Evolutionary conservation across 2,113 vertebrate genomes (phyloP).

Genomic region (Malurus elegans): DNA sequence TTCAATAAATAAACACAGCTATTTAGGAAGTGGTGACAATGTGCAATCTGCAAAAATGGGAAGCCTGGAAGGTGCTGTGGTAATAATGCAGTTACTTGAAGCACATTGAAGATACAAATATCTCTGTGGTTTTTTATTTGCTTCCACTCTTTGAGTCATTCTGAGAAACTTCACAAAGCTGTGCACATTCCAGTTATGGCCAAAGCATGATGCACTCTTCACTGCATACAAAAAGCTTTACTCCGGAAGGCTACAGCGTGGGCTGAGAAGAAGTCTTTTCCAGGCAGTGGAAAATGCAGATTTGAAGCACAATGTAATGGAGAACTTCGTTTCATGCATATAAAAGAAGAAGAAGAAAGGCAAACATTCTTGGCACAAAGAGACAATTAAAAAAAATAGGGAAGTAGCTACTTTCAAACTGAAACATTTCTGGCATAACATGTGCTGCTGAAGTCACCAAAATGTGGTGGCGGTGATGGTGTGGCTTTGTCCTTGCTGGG

Average conservation of each 20-base stretch:
- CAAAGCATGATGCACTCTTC: not conserved
- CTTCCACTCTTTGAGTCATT: constrained; percentile 75
- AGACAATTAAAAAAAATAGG: constrained; percentile 44
- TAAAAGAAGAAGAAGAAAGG: constrained; percentile 25
- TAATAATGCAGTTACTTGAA: constrained; percentile 92
- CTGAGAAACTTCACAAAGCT: constrained; percentile 75
- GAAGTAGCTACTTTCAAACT: constrained; percentile 16
- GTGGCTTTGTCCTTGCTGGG: not conserved
- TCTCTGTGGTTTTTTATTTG: constrained; percentile 83
- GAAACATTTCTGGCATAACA: constrained; percentile 27
- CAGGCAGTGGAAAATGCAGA: not conserved
- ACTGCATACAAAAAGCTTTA: not conserved
- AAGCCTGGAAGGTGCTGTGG: constrained; percentile 82
- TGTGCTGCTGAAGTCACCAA: constrained; percentile 42
- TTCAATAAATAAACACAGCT: constrained; percentile 80
- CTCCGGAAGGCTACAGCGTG: not conserved
- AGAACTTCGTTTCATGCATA: not conserved
- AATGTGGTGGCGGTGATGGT: not conserved
- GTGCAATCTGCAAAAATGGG: constrained; percentile 89
- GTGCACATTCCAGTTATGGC: constrained; percentile 64
- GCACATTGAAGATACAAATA: constrained; percentile 86
- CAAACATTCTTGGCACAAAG: not conserved
- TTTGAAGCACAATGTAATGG: not conserved
- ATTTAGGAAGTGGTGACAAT: constrained; percentile 91
- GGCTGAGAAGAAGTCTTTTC: not conserved